Conservation (phyloP, 2,113 vertebrate species). For the Microcebus ravelobensis region DNA sequence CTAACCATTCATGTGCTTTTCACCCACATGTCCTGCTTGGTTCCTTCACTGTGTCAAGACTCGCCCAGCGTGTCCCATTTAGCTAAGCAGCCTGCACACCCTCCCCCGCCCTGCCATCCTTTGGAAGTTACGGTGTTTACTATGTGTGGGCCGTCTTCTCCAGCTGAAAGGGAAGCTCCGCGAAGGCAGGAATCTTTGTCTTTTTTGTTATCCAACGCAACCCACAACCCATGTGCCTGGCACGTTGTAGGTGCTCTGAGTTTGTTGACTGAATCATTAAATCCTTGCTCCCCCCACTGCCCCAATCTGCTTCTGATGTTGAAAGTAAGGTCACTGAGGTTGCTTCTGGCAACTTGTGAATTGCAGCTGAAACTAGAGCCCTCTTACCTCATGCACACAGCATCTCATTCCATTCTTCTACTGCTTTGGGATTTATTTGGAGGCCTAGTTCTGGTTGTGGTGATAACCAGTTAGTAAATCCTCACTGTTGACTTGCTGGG, state of each 20-base stretch:
- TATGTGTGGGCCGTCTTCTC: neutral
- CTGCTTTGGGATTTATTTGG: neutral
- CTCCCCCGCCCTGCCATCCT: neutral
- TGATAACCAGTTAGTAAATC: neutral
- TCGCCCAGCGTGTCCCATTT: neutral
- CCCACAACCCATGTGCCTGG: neutral
- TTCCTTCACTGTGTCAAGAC: neutral
- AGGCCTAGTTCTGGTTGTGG: neutral
- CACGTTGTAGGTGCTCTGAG: neutral
- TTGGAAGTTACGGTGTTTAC: too few species aligned
- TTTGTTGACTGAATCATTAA: neutral
- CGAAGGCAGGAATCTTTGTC: neutral
- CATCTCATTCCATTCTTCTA: neutral
- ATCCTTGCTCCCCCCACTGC: neutral
- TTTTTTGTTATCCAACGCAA: neutral
- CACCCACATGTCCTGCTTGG: rapidly evolving
- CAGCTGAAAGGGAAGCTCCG: neutral
- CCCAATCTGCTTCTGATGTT: neutral
- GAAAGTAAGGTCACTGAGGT: neutral
- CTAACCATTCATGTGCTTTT: neutral
- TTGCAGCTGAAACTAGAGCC: neutral
- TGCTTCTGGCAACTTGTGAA: neutral
- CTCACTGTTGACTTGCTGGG: neutral
- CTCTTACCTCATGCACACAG: rapidly evolving
- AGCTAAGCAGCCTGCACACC: neutral